Conservation (phyloP, 2,113 vertebrate species). For the Carettochelys insculpta region DNA sequence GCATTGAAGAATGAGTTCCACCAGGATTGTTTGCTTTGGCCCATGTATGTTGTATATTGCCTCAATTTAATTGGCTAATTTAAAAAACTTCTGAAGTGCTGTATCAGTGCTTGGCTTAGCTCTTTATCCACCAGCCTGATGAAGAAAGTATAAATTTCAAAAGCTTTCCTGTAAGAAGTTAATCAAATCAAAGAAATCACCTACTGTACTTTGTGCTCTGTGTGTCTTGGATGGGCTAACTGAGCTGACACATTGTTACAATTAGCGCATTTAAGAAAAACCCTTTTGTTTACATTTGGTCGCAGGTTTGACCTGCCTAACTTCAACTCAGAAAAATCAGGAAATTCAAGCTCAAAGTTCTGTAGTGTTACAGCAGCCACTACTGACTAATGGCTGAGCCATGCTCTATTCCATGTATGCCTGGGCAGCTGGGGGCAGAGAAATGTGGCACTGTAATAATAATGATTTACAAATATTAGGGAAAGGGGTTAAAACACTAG, state of each 20-base stretch:
- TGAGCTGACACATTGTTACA: conserved; percentile 35
- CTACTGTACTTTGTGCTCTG: conserved; percentile 26
- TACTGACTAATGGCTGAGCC: neutral
- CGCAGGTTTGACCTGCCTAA: neutral
- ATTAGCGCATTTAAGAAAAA: conserved; percentile 19
- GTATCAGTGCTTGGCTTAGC: conserved; percentile 57
- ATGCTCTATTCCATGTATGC: neutral
- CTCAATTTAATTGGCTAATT: conserved; percentile 64
- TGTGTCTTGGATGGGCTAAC: conserved; percentile 51
- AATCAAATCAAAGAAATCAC: conserved; percentile 56
- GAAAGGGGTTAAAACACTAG: neutral
- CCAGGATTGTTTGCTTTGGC: conserved; percentile 70
- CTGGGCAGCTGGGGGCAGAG: neutral
- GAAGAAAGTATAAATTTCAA: conserved; percentile 65
- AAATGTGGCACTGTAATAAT: neutral
- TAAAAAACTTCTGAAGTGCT: conserved; percentile 64
- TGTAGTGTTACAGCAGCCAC: neutral
- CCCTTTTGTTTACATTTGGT: neutral
- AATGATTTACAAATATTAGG: neutral
- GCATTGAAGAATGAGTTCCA: conserved; percentile 27
- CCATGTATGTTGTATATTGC: conserved; percentile 34
- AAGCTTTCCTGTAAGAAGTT: conserved; percentile 61
- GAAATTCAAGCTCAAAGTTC: neutral
- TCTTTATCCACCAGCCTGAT: conserved; percentile 30
- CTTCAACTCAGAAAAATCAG: neutral